These are phyloP conservation scores for Pontoporia blainvillei DNA, from an alignment of 2,113 vertebrate genomes.

Conservation along the genomic window DNA sequence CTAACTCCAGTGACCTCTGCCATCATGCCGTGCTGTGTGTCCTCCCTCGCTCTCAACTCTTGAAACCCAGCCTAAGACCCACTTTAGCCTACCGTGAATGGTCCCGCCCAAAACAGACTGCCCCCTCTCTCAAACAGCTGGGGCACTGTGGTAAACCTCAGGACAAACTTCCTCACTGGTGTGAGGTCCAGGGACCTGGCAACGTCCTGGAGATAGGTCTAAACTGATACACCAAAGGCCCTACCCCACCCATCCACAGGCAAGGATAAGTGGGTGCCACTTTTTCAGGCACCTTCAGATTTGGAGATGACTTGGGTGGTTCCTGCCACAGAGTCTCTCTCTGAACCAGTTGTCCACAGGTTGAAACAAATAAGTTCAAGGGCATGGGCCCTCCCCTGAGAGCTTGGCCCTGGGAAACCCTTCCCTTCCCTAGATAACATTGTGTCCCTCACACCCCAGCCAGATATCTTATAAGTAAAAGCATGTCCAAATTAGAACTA, in stretches of 20 bases:
- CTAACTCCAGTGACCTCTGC: background rate
- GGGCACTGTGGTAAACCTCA: background rate
- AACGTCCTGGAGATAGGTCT: background rate
- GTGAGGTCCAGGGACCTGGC: background rate
- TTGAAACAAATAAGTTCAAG: background rate
- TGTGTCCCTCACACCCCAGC: background rate
- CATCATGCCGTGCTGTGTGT: rapidly evolving
- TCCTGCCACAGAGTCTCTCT: background rate
- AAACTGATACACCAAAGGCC: background rate
- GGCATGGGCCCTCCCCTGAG: too few relatives aligned
- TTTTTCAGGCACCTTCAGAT: background rate
- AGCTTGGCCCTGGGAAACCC: background rate
- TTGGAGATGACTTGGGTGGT: background rate
- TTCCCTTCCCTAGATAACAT: background rate
- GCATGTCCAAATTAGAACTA: background rate
- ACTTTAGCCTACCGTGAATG: background rate
- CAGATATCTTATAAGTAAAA: constrained; percentile 30
- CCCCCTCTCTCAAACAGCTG: background rate
- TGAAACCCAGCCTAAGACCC: background rate
- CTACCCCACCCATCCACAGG: background rate
- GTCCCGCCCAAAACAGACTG: background rate
- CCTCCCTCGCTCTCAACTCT: background rate
- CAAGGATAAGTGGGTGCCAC: background rate
- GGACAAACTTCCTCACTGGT: background rate
- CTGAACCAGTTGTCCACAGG: background rate